Evolutionary conservation across 2,888 invertebrate species (phyloP), one percentile per base, ranked within the genome.

Genomic region (Limnephilus auricula): DNA sequence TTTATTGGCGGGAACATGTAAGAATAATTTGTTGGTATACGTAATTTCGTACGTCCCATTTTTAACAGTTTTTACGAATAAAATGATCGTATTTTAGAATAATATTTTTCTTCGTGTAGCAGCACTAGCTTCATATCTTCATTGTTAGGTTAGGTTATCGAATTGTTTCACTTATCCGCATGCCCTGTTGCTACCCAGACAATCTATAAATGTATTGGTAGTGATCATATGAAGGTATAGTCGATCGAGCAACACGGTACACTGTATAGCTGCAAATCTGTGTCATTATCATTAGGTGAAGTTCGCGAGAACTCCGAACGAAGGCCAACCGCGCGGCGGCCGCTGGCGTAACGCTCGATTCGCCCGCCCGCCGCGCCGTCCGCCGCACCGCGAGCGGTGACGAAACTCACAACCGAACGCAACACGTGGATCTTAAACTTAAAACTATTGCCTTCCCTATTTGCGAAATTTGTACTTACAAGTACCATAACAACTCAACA

Each of bases 281-380:
- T 95, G 96, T 95, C 96, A 96, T 95, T 96, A 95, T 95, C 95
- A 96, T 95, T 96, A 94, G 96, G 96, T 96, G 95, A 96, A 95
- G 95, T 96, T 96, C 95, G 95, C 90, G 82, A 87, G 90, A 90
- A 80, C 65, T 79, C 31, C 30, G 37, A 2, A 45, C n/a, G 84
- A 31, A 37, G 84, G 31, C 84, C 85, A n/a, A 34, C 78, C 34
- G 30, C 34, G 65, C 30, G 50, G 13, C n/a, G 40, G 86, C 31
- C 50, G 86, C 86, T 87, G 87, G 45, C 87, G 87, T 31, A 87
- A 87, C 78, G 40, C 45, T 25, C 79, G 13, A 13, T 2, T 50
- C 34, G 82, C 80, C 79, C 15, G 45, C 40, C 40, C 10, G 12
- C 25, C 79, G 79, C 30, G 79, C 30, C n/a, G 79, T 13, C 34